Evolutionary conservation across 2,888 invertebrate genomes (phyloP), one percentile per base, ranked within the genome.

Genomic region (Drosophila formosana): DNA sequence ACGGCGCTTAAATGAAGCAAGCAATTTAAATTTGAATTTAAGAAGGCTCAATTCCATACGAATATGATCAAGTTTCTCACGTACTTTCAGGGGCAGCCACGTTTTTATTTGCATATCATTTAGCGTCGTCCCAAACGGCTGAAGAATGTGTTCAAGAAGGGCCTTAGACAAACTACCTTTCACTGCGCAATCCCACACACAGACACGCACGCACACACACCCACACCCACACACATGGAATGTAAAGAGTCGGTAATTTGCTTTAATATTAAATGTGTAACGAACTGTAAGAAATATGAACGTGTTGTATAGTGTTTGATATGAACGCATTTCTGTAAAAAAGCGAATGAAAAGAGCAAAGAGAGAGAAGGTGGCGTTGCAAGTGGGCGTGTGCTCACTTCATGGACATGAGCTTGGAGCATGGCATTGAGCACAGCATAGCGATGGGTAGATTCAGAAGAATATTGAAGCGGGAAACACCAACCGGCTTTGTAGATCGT

Each of bases 221-320:
- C 23, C 30, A 25, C 56, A 39, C 41, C 18, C 43, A 49, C 55
- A 62, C 30, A 46, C 26, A 37, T 30, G 26, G 53, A 47, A 49
- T 30, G 47, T 39, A 34, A 53, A 53, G 53, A 47, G 82, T 65
- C 69, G 71, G 83, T 84, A 87, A 84, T 84, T 88, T 84, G 84
- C 89, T 81, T 84, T 87, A 88, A 84, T 84, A 88, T 84, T 84
- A 84, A 89, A 84, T 84, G 85, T 87, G 82, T 87, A 84, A 84
- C 84, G 89, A 84, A 89, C 83, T 75, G 89, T 76, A 88, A 75
- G 85, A 84, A 87, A 81, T 88, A 87, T 87, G 88, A 89, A 74
- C 82, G 79, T 81, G 85, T 78, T 87, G 61, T 75, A 56, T 75
- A 87, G 89, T 83, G 84, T 87, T 88, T 87, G 75, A 88, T 84